These are phyloP conservation scores for Zosterops borbonicus DNA, from an alignment of 2,113 vertebrate species.

Conservation along the genomic window DNA sequence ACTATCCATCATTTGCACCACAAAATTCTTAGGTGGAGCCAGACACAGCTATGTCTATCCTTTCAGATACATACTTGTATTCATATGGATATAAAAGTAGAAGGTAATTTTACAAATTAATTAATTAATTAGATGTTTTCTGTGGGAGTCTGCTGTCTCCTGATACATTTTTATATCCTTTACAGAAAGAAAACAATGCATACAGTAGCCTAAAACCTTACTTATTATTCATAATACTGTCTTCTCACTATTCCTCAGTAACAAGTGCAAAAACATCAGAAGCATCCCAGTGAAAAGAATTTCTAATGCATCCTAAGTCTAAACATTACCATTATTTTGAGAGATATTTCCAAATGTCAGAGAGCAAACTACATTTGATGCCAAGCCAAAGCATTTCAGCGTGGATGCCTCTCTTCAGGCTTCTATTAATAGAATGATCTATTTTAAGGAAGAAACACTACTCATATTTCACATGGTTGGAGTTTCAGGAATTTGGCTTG, in stretches of 20 bases:
- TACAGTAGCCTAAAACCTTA: neutral
- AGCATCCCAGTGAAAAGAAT: neutral
- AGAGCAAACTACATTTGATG: constrained; percentile 26
- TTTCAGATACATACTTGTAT: neutral
- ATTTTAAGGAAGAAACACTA: neutral
- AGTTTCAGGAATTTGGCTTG: constrained; percentile 4
- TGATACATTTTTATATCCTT: neutral
- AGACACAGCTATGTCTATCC: constrained; percentile 12
- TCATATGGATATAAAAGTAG: neutral
- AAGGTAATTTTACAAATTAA: constrained; percentile 27
- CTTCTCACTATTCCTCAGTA: neutral
- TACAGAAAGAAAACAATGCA: constrained; percentile 17
- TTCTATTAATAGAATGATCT: neutral
- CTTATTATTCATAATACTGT: neutral
- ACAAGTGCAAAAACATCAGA: neutral
- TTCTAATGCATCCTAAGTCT: neutral
- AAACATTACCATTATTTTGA: neutral
- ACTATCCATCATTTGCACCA: neutral
- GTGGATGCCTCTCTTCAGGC: neutral
- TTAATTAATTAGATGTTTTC: constrained; percentile 14
- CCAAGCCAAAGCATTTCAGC: neutral
- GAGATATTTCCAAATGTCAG: neutral
- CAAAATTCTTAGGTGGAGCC: neutral
- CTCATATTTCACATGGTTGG: neutral
- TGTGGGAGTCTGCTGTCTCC: neutral